Conservation (phyloP, 2,113 vertebrate genomes). For the Mobula hypostoma region DNA sequence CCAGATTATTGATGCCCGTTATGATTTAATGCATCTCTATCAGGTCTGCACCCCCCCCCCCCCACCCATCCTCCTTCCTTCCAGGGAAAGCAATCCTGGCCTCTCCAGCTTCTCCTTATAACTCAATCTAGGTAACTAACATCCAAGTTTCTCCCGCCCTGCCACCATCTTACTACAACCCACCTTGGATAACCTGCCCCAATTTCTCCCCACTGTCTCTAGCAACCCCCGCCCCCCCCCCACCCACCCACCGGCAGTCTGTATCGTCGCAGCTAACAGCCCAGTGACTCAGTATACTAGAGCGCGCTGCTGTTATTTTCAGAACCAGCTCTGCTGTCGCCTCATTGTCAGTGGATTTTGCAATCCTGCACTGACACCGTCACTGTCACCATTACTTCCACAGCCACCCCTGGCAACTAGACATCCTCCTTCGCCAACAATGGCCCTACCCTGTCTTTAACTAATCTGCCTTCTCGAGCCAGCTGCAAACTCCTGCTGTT, state of each 20-base stretch:
- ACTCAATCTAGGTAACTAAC: no score
- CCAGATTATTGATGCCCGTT: no score
- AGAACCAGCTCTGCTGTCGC: not conserved
- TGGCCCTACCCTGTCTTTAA: not conserved
- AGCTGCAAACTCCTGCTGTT: not conserved
- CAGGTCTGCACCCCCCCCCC: not conserved
- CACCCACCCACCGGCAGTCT: no score
- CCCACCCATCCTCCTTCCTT: not conserved
- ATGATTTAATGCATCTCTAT: not conserved
- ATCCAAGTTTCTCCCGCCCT: no score
- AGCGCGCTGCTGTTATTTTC: slow-evolving; percentile 5
- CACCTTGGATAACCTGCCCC: no score
- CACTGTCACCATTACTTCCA: not conserved
- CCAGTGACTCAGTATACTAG: not conserved
- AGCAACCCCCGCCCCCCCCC: no score
- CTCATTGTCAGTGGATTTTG: not conserved
- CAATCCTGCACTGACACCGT: not conserved
- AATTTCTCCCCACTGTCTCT: no score
- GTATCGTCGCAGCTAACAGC: not conserved
- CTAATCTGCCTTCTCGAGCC: not conserved
- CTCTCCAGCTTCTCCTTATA: not conserved
- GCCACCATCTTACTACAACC: no score
- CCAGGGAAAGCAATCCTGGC: not conserved
- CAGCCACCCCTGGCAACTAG: not conserved
- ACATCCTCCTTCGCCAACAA: not conserved